These are phyloP conservation scores for Amphipyra berbera DNA, from an alignment of 2,888 invertebrate species.

Conservation along the genomic window DNA sequence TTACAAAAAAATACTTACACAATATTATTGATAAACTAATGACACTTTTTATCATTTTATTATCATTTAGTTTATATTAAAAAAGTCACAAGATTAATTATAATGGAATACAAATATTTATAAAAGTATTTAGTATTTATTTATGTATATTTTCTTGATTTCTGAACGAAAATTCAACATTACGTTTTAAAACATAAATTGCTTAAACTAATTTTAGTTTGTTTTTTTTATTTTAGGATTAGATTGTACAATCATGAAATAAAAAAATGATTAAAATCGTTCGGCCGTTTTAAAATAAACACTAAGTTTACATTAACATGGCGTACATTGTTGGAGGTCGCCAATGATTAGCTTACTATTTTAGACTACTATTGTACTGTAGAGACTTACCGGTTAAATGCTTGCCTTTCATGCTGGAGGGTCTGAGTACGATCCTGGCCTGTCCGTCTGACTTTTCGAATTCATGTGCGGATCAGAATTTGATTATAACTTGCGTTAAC, in stretches of 20 bases:
- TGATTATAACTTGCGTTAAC: no score
- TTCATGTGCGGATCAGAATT: no score
- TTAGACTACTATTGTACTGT: no score
- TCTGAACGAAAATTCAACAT: background rate
- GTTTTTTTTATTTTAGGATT: background rate
- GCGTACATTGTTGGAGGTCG: background rate
- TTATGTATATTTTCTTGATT: background rate
- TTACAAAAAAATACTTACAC: conserved; percentile 19
- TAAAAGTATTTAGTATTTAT: background rate
- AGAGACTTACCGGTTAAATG: no score
- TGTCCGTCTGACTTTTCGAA: no score
- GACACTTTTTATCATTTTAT: conserved; percentile 11
- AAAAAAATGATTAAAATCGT: conserved; percentile 19
- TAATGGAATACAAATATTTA: background rate
- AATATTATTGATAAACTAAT: conserved; percentile 15
- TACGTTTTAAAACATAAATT: background rate
- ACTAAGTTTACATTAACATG: background rate
- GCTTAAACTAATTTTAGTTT: background rate
- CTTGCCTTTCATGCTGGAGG: no score
- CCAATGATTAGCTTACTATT: no score
- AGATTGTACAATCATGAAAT: background rate
- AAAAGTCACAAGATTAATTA: background rate
- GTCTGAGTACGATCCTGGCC: no score
- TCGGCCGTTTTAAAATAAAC: conserved; percentile 23
- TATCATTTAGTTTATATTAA: no score